Conservation (phyloP, 2,113 vertebrate genomes). For the Lucifuga dentata region DNA sequence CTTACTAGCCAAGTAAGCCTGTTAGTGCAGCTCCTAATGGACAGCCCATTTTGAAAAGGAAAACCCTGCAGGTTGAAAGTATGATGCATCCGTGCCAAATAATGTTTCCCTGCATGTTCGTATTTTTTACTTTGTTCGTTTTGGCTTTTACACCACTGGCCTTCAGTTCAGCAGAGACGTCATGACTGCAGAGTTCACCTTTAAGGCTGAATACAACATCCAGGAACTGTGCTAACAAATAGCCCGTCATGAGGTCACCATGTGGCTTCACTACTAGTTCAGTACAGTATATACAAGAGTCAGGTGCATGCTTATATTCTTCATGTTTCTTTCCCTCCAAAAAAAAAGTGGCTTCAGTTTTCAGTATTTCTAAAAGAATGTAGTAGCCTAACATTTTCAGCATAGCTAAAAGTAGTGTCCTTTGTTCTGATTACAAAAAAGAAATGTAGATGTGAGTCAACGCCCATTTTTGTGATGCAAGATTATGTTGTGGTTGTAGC, state of each 20-base stretch:
- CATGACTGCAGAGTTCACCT: conserved; percentile 45
- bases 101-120: too few species aligned
- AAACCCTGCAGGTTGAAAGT: conserved; percentile 58
- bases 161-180: conserved; percentile 18
- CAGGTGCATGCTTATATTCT: conserved; percentile 71
- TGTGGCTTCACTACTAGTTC: conserved; percentile 43
- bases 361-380: conserved; percentile 71
- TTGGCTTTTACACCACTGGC: conserved; percentile 43
- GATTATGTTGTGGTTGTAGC: conserved; percentile 17
- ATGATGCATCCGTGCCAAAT: conserved; percentile 1
- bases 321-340: conserved; percentile 55
- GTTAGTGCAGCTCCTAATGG: conserved; percentile 47
- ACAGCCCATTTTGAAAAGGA: conserved; percentile 32
- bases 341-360: conserved; percentile 76
- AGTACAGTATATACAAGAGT: conserved; percentile 75
- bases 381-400: conserved; percentile 38
- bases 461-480: conserved; percentile 7
- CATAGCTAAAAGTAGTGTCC: conserved; percentile 28
- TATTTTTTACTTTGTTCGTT: conserved; percentile 33
- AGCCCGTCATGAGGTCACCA: conserved; percentile 38
- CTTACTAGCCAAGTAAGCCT: conserved; percentile 39
- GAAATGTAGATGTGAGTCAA: not conserved
- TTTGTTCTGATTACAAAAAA: conserved; percentile 15
- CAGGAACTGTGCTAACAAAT: conserved; percentile 49
- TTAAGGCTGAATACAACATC: conserved; percentile 35